Percentiles rank a stretch among this genome's conserved stretches.
phyloP scores from a whole-genome alignment of 1,140 invertebrate species.

The Hylaeus anthracinus region DNA sequence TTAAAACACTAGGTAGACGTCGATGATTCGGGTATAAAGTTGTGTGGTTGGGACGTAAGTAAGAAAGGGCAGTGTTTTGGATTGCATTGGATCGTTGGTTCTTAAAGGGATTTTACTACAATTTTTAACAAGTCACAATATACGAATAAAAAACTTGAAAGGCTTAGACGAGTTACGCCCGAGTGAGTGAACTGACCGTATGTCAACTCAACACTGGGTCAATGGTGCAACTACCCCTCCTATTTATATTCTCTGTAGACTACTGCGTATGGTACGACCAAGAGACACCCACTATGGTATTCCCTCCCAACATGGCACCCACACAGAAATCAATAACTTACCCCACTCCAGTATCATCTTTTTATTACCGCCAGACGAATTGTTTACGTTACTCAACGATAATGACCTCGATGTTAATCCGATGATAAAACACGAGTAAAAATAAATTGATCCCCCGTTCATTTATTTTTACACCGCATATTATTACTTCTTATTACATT shows the following conservation, averaged over 20 bases:
- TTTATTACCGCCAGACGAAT: constrained; percentile 46
- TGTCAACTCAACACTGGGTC: constrained; percentile 79
- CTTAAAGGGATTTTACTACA: constrained; percentile 17
- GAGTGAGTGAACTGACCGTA: constrained; percentile 72
- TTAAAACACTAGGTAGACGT: constrained; percentile 32
- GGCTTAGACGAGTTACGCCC: constrained; percentile 24
- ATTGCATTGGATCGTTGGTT: constrained; percentile 46
- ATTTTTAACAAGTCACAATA: constrained; percentile 39
- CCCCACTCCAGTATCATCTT: constrained; percentile 64
- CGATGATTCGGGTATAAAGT: constrained; percentile 37
- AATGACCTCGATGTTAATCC: background rate
- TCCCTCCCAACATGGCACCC: constrained; percentile 72
- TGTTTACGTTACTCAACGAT: constrained; percentile 42
- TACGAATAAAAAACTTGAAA: constrained; percentile 41
- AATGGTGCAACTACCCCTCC: constrained; percentile 79
- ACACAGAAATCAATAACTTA: constrained; percentile 79
- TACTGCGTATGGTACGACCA: constrained; percentile 64
- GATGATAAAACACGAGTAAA: constrained; percentile 8
- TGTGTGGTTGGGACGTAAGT: constrained; percentile 35
- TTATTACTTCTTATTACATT: background rate
- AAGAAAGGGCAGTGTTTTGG: constrained; percentile 59
- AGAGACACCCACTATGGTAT: constrained; percentile 71
- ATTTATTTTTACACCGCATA: background rate
- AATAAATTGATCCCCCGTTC: background rate
- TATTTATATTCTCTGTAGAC: constrained; percentile 76